Conservation (phyloP, 2,888 invertebrate species). For the Drosophila pegasa region DNA sequence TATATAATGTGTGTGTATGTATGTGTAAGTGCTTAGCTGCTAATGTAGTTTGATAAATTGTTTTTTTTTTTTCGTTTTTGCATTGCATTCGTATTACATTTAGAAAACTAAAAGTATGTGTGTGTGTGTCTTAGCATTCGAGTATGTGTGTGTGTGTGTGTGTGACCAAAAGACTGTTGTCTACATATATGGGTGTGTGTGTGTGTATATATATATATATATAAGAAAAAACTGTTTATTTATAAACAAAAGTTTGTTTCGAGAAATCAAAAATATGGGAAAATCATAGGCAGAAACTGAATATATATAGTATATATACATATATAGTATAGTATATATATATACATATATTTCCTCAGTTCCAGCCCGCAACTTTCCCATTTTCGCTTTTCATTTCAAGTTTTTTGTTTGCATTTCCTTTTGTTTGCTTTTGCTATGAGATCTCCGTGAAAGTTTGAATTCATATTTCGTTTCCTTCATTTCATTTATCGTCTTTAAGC, state of each 20-base stretch:
- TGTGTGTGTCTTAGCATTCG: conserved; percentile 22
- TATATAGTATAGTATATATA: background rate
- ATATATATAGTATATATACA: background rate
- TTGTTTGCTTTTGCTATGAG: conserved; percentile 77
- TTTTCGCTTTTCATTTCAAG: conserved; percentile 49
- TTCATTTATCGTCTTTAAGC: conserved; percentile 29
- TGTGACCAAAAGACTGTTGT: conserved; percentile 5
- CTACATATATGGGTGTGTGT: conserved; percentile 1
- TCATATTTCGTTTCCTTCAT: conserved; percentile 58
- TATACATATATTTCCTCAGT: conserved; percentile 16
- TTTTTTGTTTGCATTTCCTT: conserved; percentile 26
- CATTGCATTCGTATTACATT: conserved; percentile 44
- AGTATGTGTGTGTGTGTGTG: conserved; percentile 21
- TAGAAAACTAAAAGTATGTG: conserved; percentile 37
- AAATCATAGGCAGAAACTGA: conserved; percentile 31
- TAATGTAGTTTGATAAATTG: conserved; percentile 41
- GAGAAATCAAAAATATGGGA: conserved; percentile 50
- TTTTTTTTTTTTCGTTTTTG: conserved; percentile 42
- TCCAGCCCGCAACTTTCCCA: conserved; percentile 33
- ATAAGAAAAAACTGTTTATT: conserved; percentile 58
- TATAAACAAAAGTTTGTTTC: conserved; percentile 64
- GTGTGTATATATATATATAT: conserved; percentile 6
- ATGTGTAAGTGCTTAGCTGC: conserved; percentile 30
- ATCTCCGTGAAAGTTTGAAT: conserved; percentile 84
- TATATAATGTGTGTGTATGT: conserved; percentile 29